Base-by-base conservation (phyloP, 1,140 invertebrate genomes). In the Meloidogyne chitwoodi region DNA sequence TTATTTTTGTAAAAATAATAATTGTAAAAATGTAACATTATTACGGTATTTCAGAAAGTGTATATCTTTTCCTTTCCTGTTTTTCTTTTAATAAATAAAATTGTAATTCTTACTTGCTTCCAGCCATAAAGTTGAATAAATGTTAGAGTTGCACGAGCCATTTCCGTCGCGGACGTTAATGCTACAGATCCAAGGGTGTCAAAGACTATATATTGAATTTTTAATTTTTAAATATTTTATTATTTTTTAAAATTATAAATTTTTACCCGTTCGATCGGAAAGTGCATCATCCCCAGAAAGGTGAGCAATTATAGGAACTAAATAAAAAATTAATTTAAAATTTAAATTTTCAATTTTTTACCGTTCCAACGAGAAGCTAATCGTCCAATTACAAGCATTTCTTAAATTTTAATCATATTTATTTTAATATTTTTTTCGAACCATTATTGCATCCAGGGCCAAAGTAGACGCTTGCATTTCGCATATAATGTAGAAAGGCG, bases 371-470 rank as follows among this genome's bases (percentile, higher is more conserved):
- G 75, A 5, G 85, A 83, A 10, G 78, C 85, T 11, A 86, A 70
- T 19, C 85, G 83, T 12, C 84, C 85, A 73, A 86, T 86, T 0
- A 86, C 84, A 8, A 85, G 77, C 84, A 86, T 86, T 81, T 86
- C 85, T 85, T 27, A 27, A 24, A 74, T 27, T 74, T n/a, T 26
- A 24, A 6, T 29, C 67, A 34, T 0, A 11, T 29, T 12, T 22
- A 26, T 19, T 10, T 31, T 44, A 24, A n/a, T 4, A 2, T 16
- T 31, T 31, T 41, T n/a, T 16, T n/a, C 24, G 16, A 22, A 85
- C 85, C 85, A 68, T 86, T 87, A 72, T 87, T 86, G 72, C 85
- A 86, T 29, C 85, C 85, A 12, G 85, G 85, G 22, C 85, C 85
- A 73, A 86, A 86, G 68, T 86, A 86, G 38, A 87, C 80, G 69